Percentiles rank a stretch among this genome's conserved stretches.
Evolutionary conservation across 2,113 vertebrate genomes (phyloP).

Genomic region (Gymnorhina tibicen): DNA sequence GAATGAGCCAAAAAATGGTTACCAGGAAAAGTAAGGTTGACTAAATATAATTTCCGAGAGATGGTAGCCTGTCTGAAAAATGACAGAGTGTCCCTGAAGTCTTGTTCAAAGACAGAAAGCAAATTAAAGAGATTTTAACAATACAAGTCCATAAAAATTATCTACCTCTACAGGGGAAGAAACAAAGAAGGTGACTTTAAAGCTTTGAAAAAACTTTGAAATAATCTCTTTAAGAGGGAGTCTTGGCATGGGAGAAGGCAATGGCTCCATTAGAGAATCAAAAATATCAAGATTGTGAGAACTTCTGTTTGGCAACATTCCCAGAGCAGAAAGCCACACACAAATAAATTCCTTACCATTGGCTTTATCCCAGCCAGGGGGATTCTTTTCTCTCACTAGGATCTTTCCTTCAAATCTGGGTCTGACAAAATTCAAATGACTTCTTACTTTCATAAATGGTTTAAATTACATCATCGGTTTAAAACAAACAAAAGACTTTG

Average conservation of each 20-base stretch:
- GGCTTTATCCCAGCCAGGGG: conserved; percentile 32
- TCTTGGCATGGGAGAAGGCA: conserved; percentile 29
- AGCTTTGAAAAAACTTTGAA: neutral
- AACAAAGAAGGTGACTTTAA: conserved; percentile 19
- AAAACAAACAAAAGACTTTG: neutral
- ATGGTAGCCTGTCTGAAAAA: neutral
- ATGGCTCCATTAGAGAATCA: conserved; percentile 10
- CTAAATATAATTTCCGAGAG: neutral
- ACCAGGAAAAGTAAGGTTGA: neutral
- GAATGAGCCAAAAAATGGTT: neutral
- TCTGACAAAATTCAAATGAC: conserved; percentile 34
- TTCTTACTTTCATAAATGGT: neutral
- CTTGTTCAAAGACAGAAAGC: neutral
- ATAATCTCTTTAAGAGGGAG: neutral
- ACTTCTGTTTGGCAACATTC: conserved; percentile 71
- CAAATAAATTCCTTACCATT: conserved; percentile 63
- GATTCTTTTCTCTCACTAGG: conserved; percentile 30
- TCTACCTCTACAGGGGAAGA: neutral
- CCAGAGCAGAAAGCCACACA: conserved; percentile 63
- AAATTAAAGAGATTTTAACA: neutral
- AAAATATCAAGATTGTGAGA: conserved; percentile 68
- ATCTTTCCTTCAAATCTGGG: conserved; percentile 18
- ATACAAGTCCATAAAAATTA: neutral
- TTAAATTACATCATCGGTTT: neutral
- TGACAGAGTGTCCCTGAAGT: neutral